Evolutionary conservation across 2,113 vertebrate species (phyloP), one percentile per base, ranked within the genome.

Genomic region (Spermophilus dauricus): DNA sequence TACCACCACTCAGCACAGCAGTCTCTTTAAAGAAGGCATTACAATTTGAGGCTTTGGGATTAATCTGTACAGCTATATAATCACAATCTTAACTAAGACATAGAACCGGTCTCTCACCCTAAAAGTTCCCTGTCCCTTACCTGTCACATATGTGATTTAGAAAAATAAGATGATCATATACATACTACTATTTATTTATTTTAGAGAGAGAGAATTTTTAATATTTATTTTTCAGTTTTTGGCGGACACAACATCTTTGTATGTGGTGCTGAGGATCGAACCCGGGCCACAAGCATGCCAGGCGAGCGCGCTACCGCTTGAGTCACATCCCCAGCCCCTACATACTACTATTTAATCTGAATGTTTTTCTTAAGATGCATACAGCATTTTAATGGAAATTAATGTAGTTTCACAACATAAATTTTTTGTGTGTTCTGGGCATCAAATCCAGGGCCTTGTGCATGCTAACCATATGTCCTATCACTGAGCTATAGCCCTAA

Each of bases 341-440:
- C 8, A 80, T 14, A 72, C 20, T 82, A 42, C 63, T 81, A 77
- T 86, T 76, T 53, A 51, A 78, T 5, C 42, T 56, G 17, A 67
- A 73, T 90, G 70, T 51, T 86, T 84, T 72, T 91, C 32, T 83
- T 63, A 75, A 37, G 16, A 77, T 76, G 4, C 51, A 70, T 9
- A 69, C n/a, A 83, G 48, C 16, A 86, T 87, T 67, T 92, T 92
- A 63, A 73, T 67, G 51, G 53, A 20, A 97, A 67, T 78, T 53
- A 83, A 17, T 48, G 75, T 3, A 80, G 20, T 81, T 90, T 87
- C 67, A 58, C 20, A 58, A 58, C 5, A 58, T 58, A 58, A 58
- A 58, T 58, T 58, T 58, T 58, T 58, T 58, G 20, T 56, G 53
- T 56, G 37, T 10, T 1, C 30, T 78, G 30, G 20, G 61, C 11